These are phyloP conservation scores for Latrodectus geometricus DNA, from an alignment of 1,140 invertebrate genomes.

Conservation along the genomic window DNA sequence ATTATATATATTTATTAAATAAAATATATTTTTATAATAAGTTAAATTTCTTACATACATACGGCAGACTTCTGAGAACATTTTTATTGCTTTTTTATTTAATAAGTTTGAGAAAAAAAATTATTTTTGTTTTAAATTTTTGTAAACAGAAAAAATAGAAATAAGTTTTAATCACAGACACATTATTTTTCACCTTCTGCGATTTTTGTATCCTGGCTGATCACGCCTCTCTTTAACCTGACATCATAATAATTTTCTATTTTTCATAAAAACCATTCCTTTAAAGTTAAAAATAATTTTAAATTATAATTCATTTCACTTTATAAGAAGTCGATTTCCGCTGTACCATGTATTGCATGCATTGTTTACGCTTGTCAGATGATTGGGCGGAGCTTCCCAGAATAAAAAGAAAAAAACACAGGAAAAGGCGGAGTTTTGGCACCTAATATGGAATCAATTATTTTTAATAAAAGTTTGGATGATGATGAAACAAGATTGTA, in stretches of 20 bases:
- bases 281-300: not conserved
- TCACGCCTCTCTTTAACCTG: not conserved
- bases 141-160: too few relatives aligned
- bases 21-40: too few relatives aligned
- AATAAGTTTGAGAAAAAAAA: too few relatives aligned
- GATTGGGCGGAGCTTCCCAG: conserved; percentile 46
- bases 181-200: not conserved
- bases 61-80: too few relatives aligned
- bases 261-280: not conserved
- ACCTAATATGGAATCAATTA: not conserved
- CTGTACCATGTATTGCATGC: conserved; percentile 18
- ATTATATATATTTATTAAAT: too few relatives aligned
- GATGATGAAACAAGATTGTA: too few relatives aligned
- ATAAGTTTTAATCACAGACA: too few relatives aligned
- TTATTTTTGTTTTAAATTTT: too few relatives aligned
- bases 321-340: not conserved
- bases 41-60: too few relatives aligned
- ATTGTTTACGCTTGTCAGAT: conserved; percentile 61
- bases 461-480: not conserved
- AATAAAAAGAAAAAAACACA: conserved; percentile 21
- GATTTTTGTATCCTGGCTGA: not conserved
- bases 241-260: not conserved
- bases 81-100: too few relatives aligned
- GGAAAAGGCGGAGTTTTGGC: conserved; percentile 27
- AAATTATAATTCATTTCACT: not conserved